phyloP scores from a whole-genome alignment of 2,888 invertebrate genomes.

The Cerastis rubricosa region DNA sequence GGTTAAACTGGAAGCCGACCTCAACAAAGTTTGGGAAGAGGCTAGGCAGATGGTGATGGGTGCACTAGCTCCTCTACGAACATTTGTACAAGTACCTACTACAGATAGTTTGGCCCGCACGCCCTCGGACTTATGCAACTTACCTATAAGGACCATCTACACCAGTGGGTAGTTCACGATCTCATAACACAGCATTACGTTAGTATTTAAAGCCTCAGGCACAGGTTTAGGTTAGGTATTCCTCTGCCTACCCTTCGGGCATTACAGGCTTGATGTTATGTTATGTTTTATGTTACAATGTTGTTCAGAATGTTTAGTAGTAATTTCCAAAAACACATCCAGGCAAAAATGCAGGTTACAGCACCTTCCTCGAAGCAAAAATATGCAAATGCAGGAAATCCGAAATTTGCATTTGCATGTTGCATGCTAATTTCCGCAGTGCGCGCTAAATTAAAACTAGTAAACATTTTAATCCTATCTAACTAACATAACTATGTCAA shows the following conservation, averaged over 20 bases:
- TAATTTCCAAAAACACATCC: neutral
- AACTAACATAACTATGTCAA: neutral
- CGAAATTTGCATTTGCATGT: neutral
- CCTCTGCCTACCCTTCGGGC: too few species aligned
- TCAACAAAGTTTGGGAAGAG: too few species aligned
- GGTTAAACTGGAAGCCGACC: too few species aligned
- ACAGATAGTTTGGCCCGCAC: constrained; percentile 8
- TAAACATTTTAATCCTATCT: neutral
- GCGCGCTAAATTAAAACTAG: neutral
- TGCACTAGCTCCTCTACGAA: too few species aligned
- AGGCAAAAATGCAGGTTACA: neutral
- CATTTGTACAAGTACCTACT: neutral
- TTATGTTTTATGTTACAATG: too few species aligned
- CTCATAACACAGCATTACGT: neutral
- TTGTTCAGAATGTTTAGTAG: neutral
- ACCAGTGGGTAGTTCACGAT: neutral
- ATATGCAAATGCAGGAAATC: neutral
- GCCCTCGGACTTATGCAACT: neutral
- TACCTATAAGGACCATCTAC: neutral
- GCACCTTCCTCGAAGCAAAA: neutral
- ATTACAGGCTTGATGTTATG: too few species aligned
- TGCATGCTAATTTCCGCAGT: neutral
- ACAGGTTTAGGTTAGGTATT: neutral
- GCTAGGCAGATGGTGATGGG: too few species aligned
- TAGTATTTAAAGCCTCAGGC: neutral